These are phyloP conservation scores for Moxostoma hubbsi DNA, from an alignment of 2,797 vertebrate species.

Conservation along the genomic window DNA sequence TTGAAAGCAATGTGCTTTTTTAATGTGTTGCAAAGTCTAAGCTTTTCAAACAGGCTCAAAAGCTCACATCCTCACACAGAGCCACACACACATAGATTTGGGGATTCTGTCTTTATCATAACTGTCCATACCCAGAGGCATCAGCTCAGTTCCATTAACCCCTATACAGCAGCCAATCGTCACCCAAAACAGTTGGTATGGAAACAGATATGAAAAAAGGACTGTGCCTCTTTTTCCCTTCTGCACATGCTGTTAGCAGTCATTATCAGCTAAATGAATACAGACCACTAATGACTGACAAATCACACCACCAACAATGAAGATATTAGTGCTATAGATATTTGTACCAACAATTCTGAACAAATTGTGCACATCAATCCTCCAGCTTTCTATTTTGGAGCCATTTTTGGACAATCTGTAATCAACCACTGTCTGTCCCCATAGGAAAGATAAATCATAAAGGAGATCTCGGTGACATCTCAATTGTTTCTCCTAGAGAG, in stretches of 20 bases:
- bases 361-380: not conserved
- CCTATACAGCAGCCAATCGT: constrained; percentile 58
- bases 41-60: not conserved
- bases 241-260: not conserved
- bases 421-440: not conserved
- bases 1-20: constrained; percentile 24
- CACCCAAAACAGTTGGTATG: constrained; percentile 72
- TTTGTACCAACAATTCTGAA: constrained; percentile 4
- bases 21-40: not conserved
- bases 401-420: not conserved
- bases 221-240: not conserved
- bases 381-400: not conserved
- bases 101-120: constrained; percentile 28
- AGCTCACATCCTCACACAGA: not conserved
- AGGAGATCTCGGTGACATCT: no score
- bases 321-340: not conserved
- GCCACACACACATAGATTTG: not conserved
- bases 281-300: not conserved
- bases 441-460: no score
- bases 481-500: no score
- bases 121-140: constrained; percentile 37
- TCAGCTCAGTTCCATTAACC: constrained; percentile 40
- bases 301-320: not conserved
- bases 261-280: not conserved
- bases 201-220: constrained; percentile 68